Conservation (phyloP, 1,140 invertebrate genomes). For the Orchestia grillus region DNA sequence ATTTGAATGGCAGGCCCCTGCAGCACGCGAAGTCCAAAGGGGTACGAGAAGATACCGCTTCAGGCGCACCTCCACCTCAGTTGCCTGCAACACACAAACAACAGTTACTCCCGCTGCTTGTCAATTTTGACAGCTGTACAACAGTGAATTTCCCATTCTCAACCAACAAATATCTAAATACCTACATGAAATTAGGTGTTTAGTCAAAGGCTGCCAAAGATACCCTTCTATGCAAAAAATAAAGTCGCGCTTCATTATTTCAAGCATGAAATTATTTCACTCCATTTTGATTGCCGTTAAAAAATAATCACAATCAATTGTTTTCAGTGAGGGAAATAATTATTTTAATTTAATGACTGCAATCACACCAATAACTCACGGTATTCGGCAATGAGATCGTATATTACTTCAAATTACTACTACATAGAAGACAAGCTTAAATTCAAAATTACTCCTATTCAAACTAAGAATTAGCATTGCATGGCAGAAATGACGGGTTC, state of each 20-base stretch:
- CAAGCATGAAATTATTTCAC: too few species aligned
- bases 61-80: background rate
- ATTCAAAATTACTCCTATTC: too few species aligned
- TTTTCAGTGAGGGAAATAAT: too few species aligned
- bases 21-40: background rate
- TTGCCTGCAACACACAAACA: background rate
- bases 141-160: background rate
- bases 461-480: too few species aligned
- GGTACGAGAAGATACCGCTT: background rate
- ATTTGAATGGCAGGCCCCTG: background rate
- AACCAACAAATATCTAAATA: background rate
- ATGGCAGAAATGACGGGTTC: too few species aligned
- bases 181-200: background rate
- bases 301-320: too few species aligned
- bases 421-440: too few species aligned
- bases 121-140: background rate
- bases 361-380: too few species aligned
- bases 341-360: too few species aligned
- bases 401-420: too few species aligned
- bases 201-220: background rate
- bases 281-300: too few species aligned
- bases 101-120: background rate
- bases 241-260: background rate
- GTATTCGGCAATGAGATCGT: too few species aligned
- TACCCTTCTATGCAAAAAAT: background rate